Percentiles rank a stretch among this genome's conserved stretches.
Evolutionary conservation across 2,113 vertebrate species (phyloP).

Genomic region (Ictalurus punctatus): DNA sequence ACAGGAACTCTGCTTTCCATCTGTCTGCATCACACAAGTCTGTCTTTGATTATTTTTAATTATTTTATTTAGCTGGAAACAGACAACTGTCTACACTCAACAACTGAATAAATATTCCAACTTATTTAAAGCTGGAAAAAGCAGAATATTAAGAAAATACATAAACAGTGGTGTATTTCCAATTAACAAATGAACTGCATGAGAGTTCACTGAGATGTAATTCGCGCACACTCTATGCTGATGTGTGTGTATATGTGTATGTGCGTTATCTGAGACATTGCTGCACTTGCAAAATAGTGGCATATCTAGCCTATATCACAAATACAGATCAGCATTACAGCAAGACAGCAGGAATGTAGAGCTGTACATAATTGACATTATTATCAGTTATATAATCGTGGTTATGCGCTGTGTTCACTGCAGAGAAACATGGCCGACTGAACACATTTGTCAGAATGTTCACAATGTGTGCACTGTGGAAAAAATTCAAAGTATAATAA

Average conservation of each 20-base stretch:
- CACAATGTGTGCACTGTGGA: neutral
- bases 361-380: neutral
- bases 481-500: neutral
- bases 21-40: neutral
- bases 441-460: neutral
- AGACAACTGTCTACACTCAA: neutral
- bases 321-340: neutral
- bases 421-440: neutral
- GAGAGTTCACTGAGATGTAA: neutral
- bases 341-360: neutral
- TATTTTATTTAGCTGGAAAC: neutral
- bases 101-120: neutral
- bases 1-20: neutral
- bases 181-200: neutral
- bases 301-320: neutral
- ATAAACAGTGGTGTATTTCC: neutral
- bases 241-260: neutral
- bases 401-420: neutral
- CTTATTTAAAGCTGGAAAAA: neutral
- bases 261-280: neutral
- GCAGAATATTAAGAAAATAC: neutral
- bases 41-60: neutral
- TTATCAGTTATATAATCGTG: conserved; percentile 1
- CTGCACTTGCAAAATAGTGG: neutral
- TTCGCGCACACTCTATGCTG: neutral